These are phyloP conservation scores for Cynoglossus semilaevis DNA, from an alignment of 2,113 vertebrate species.

Conservation along the genomic window DNA sequence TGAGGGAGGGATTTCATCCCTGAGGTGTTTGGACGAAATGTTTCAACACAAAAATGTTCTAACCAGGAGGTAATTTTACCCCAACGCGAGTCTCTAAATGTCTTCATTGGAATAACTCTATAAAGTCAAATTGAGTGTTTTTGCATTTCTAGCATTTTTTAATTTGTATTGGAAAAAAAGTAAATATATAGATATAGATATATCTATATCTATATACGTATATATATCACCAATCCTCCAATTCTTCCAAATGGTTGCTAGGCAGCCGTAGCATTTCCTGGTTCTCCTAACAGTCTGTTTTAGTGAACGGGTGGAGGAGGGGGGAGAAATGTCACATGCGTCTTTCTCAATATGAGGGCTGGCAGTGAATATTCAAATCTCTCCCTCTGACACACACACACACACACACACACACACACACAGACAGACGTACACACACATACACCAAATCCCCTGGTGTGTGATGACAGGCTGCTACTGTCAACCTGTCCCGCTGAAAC, in stretches of 20 bases:
- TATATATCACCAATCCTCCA: too few species aligned
- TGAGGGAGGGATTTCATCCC: too few species aligned
- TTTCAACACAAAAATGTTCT: too few species aligned
- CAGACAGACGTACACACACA: background rate
- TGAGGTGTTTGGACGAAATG: too few species aligned
- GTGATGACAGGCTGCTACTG: slow-evolving; percentile 44
- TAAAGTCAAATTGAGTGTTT: too few species aligned
- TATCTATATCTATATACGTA: too few species aligned
- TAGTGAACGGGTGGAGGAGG: slow-evolving; percentile 1
- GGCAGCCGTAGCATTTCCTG: slow-evolving; percentile 51
- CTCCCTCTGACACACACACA: background rate
- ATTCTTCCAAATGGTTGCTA: slow-evolving; percentile 55
- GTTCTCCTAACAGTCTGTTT: slow-evolving; percentile 27
- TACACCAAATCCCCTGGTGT: slow-evolving; percentile 29
- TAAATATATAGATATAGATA: too few species aligned
- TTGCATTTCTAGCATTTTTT: too few species aligned
- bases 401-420: slow-evolving; percentile 9
- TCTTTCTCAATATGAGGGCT: slow-evolving; percentile 37
- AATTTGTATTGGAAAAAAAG: too few species aligned
- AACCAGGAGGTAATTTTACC: too few species aligned
- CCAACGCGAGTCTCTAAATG: too few species aligned
- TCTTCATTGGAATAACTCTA: too few species aligned
- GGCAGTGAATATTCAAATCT: slow-evolving; percentile 57
- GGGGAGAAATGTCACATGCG: slow-evolving; percentile 28
- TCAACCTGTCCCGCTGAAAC: slow-evolving; percentile 25